Evolutionary conservation across 2,113 vertebrate genomes (phyloP).

Genomic region (Eulemur macaco): DNA sequence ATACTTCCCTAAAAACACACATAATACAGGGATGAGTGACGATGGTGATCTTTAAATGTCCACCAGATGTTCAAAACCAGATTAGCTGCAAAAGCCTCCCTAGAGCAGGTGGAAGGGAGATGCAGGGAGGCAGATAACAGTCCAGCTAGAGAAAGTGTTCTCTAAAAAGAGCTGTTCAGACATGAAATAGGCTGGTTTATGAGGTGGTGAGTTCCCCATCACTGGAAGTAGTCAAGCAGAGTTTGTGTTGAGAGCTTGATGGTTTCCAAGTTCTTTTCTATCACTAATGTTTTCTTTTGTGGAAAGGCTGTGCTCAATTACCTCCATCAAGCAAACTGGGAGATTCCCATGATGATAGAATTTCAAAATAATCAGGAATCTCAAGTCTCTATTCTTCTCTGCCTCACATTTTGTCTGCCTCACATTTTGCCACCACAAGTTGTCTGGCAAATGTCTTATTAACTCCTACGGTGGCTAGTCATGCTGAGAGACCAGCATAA

Average conservation of each 20-base stretch:
- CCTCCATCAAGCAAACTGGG: not conserved
- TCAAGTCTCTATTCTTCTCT: not conserved
- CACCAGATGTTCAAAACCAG: not conserved
- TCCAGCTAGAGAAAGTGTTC: not conserved
- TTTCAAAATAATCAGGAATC: conserved; percentile 13
- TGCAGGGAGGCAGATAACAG: not conserved
- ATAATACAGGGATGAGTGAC: not conserved
- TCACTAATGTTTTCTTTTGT: not conserved
- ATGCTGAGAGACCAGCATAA: not conserved
- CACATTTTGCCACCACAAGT: not conserved
- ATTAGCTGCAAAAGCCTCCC: not conserved
- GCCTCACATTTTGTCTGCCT: not conserved
- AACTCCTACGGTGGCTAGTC: not conserved
- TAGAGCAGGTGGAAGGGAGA: not conserved
- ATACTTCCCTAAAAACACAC: not conserved
- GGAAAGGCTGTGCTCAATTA: not conserved
- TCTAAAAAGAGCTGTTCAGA: not conserved
- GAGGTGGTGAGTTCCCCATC: not conserved
- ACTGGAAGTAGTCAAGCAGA: not conserved
- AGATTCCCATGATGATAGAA: not conserved
- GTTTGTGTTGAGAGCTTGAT: not conserved
- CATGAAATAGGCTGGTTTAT: not conserved
- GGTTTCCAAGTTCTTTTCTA: not conserved
- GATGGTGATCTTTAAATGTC: not conserved
- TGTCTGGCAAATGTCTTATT: not conserved